Evolutionary conservation across 2,888 invertebrate species (phyloP).

Genomic region (Agrotis exclamationis): DNA sequence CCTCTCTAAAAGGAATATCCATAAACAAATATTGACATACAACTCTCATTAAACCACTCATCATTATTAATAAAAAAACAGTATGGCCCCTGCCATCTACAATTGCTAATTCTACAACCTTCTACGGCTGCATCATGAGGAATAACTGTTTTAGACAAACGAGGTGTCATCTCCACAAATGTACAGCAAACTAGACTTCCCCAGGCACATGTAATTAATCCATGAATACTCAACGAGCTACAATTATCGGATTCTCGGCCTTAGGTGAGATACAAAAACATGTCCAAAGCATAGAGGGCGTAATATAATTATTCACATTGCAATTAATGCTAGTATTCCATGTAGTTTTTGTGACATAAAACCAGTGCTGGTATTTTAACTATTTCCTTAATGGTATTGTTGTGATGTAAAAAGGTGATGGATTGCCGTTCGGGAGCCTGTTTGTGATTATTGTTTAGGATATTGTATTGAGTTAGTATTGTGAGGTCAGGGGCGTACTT

Average conservation of each 20-base stretch:
- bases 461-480: conserved; percentile 32
- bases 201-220: conserved; percentile 55
- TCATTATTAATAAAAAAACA: conserved; percentile 17
- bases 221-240: conserved; percentile 56
- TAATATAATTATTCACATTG: conserved; percentile 76
- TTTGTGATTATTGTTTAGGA: conserved; percentile 44
- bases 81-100: conserved; percentile 23
- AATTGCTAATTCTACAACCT: conserved; percentile 46
- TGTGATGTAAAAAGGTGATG: conserved; percentile 64
- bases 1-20: not conserved
- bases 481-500: conserved; percentile 1
- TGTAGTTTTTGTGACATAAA: conserved; percentile 70
- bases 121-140: conserved; percentile 31
- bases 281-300: conserved; percentile 54
- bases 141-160: conserved; percentile 17
- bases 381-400: conserved; percentile 77
- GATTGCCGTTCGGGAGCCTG: conserved; percentile 37
- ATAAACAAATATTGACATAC: not conserved
- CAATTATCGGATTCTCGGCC: conserved; percentile 69
- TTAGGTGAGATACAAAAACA: conserved; percentile 48
- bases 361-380: conserved; percentile 77
- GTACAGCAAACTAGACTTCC: conserved; percentile 25
- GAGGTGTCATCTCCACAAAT: conserved; percentile 24
- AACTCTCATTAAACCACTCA: not conserved
- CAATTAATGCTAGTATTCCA: conserved; percentile 74